Percentiles rank a stretch among this genome's conserved stretches.
phyloP scores from a whole-genome alignment of 2,888 invertebrate genomes.

The Conomelus anceps region DNA sequence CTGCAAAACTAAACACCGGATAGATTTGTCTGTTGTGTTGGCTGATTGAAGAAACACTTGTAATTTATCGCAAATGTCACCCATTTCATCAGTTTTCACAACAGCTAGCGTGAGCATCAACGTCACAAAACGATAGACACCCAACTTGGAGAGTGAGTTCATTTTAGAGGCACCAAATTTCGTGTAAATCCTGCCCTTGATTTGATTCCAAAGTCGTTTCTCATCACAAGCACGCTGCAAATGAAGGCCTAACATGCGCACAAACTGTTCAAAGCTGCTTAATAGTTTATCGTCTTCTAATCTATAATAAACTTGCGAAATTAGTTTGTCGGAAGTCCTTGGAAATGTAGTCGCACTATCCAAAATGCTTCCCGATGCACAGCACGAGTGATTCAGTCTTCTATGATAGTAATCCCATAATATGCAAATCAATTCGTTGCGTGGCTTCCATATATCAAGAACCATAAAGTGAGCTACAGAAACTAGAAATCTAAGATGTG shows the following conservation, averaged over 20 bases:
- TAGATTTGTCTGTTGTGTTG: background rate
- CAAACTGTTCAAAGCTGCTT: constrained; percentile 27
- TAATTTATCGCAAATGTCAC: background rate
- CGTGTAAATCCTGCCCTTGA: constrained; percentile 52
- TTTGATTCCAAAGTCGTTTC: constrained; percentile 44
- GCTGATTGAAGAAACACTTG: background rate
- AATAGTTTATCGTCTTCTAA: constrained; percentile 16
- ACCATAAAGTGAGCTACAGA: constrained; percentile 32
- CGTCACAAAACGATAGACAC: constrained; percentile 50
- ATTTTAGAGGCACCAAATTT: constrained; percentile 53
- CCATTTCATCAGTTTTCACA: constrained; percentile 28
- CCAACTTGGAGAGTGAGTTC: constrained; percentile 48
- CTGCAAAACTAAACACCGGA: background rate
- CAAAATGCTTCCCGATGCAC: constrained; percentile 44
- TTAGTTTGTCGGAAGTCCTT: constrained; percentile 38
- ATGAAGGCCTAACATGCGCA: constrained; percentile 39
- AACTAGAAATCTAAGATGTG: constrained; percentile 42
- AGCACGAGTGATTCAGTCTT: constrained; percentile 49
- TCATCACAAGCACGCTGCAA: constrained; percentile 39
- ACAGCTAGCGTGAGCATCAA: constrained; percentile 45
- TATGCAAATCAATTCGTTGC: constrained; percentile 45
- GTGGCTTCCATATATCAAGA: constrained; percentile 44
- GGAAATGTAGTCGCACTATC: constrained; percentile 43
- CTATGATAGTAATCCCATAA: constrained; percentile 56
- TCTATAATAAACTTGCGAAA: constrained; percentile 30